Base-by-base conservation (phyloP, 2,113 vertebrate species). In the Isurus oxyrinchus region DNA sequence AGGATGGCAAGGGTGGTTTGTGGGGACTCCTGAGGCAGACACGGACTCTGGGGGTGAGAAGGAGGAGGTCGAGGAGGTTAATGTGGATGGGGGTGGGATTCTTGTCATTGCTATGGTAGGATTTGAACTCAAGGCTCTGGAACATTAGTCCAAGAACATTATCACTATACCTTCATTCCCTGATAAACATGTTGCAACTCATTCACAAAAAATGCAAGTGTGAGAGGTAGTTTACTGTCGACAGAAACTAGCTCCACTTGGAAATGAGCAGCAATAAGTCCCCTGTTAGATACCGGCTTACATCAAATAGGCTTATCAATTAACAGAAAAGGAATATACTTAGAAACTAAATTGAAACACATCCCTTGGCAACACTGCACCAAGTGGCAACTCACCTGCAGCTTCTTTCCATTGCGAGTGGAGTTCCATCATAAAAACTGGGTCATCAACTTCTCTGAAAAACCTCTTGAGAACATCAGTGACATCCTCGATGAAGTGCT, bases 401-500 rank as follows among this genome's bases (percentile, higher is more conserved):
- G 99, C 99, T 59, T 98, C 98, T 96, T 98, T 98, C 99, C 99
- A 99, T 96, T 98, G 98, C 0, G 98, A 98, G 96, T 99, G 98
- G 63, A 99, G 97, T 96, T 99, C 98, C 19, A 98, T 97, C 97
- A 99, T 99, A 97, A 99, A 99, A 97, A 99, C 97, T 0, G 98
- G 99, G 96, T 99, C 99, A 3, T 99, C 98, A 0, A 99, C 98
- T 97, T 99, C 99, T 1, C 99, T 98, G 97, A 99, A 99, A 97
- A 99, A 99, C 97, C 99, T 98, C 97, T 99, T 99, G 14, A 99
- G 98, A 7, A 99, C 99, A 0, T 99, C 99, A 0, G 99, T 99
- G 96, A 99, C 99, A 0, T 99, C 99, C 97, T 99, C 99, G 0
- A 99, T 99, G 97, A 99, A 99, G 98, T 99, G 99, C 97, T 99